Evolutionary conservation across 2,797 vertebrate genomes (phyloP), one percentile per base, ranked within the genome.

Genomic region (Ciconia nigra): DNA sequence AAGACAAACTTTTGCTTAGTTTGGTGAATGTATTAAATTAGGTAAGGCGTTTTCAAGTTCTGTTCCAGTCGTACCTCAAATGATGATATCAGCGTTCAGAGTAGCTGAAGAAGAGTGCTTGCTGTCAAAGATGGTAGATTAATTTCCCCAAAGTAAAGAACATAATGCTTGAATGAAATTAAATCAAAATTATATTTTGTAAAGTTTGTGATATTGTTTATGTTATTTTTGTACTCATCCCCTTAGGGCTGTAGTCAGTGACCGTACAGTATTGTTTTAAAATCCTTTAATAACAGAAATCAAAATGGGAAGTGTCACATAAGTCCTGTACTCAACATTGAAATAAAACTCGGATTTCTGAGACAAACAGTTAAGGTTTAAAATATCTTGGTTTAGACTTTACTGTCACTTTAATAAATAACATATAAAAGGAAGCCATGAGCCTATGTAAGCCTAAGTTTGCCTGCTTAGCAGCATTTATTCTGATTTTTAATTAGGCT

Each of bases 231-330:
- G 39, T 83, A 52, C n/a, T 93, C 31, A 17, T 31, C 55, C 84
- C 72, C 57, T 74, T n/a, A 87, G 82, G 79, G 82, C 82, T 91
- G 31, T 31, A 71, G 78, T 57, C 54, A 77, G 47, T 83, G 81
- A 87, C 74, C 0, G 0, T 79, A 51, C 49, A 63, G 29, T 73
- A 71, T 85, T 92, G 82, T 71, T 96, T 93, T 87, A 69, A 96
- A 96, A 88, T 88, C 46, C 65, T 95, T 83, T 93, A 89, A 63
- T 87, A 93, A 81, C 57, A 89, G 90, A 92, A 91, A 87, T 83
- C 47, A 85, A 92, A 95, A 72, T 72, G 79, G 37, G 52, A 83
- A 86, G 54, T 80, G 55, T 92, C 57, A 67, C 0, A 0, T 76
- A 76, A 87, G 42, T 61, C 41, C 41, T 82, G 35, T 29, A 76